Evolutionary conservation across 2,113 vertebrate genomes (phyloP), one percentile per base, ranked within the genome.

Genomic region (Thinocorus orbignyianus): DNA sequence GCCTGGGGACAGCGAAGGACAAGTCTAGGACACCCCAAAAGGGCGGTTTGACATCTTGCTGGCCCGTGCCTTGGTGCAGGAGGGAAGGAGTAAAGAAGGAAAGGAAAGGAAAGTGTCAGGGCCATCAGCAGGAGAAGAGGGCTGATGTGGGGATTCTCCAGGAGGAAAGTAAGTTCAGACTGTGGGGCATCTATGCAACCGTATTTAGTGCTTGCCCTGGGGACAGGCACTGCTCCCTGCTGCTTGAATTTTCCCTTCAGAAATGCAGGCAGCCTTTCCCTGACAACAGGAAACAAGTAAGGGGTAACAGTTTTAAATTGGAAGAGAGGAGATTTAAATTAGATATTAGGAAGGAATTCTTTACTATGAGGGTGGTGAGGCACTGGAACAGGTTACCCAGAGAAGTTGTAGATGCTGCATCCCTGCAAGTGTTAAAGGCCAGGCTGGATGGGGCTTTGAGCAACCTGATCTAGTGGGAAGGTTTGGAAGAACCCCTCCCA

Each of bases 191-290:
- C 62, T 3, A 20, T 69, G 33, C 16, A 35, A 11, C 6, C 1
- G 0, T 3, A 35, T 57, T 48, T 73, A 39, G 30, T 22, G 62
- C 30, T 44, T 0, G 0, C 31, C 44, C 0, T 69, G 10, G 41
- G 25, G 23, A 13, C 33, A 64, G 2, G 3, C 1, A 1, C 42
- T 62, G 31, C 33, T 79, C 37, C 44, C 51, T 71, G 31, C 5
- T 2, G 1, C n/a, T 41, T 31, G 26, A 54, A 8, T 42, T 54
- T 66, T 68, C 37, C 44, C 20, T 15, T 30, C 9, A 33, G 62
- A 77, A 82, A 61, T 18, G 37, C 7, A 7, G 10, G 20, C 3
- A 12, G 69, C 17, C n/a, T 16, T 42, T 78, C 65, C 30, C 8
- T 18, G 26, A 11, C 8, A 37, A 72, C 39, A 76, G 20, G 44